A percentile compares a stretch with the other conserved stretches of the same genome.
Conservation (phyloP, 1,140 invertebrate genomes). For the Plodia interpunctella region DNA sequence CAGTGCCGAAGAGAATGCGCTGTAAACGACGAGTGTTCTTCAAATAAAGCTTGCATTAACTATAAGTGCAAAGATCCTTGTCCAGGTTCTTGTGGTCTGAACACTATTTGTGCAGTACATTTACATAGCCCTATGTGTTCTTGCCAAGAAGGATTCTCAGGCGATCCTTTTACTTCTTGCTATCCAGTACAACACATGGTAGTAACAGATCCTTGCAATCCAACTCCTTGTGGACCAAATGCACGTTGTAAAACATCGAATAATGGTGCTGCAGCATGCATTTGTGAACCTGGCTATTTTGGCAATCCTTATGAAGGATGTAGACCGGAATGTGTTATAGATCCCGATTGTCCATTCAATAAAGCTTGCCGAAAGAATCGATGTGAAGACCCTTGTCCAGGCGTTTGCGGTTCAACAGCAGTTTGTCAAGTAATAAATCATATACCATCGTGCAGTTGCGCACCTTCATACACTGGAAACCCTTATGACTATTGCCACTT, state of each 20-base stretch:
- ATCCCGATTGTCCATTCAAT: constrained; percentile 80
- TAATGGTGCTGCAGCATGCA: constrained; percentile 78
- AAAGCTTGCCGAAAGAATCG: constrained; percentile 81
- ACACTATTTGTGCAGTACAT: constrained; percentile 81
- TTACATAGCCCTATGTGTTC: constrained; percentile 87
- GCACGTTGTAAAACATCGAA: constrained; percentile 79
- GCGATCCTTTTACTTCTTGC: constrained; percentile 68
- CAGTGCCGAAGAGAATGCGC: constrained; percentile 85
- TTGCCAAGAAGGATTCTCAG: constrained; percentile 78
- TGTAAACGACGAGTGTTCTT: constrained; percentile 84
- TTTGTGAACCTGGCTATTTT: constrained; percentile 83
- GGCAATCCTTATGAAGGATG: constrained; percentile 79
- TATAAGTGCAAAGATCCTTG: constrained; percentile 86
- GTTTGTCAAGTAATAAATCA: constrained; percentile 84
- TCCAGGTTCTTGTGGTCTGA: constrained; percentile 82
- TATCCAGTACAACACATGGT: constrained; percentile 42
- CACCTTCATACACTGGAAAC: constrained; percentile 84
- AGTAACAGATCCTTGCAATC: constrained; percentile 78
- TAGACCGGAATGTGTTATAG: constrained; percentile 83
- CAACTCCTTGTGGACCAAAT: constrained; percentile 83
- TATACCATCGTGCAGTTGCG: constrained; percentile 83
- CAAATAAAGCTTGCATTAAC: constrained; percentile 82
- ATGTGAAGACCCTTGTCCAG: constrained; percentile 84
- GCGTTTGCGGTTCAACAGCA: constrained; percentile 82
- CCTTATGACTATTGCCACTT: constrained; percentile 81